Evolutionary conservation across 2,888 invertebrate species (phyloP).

Genomic region (Patella depressa): DNA sequence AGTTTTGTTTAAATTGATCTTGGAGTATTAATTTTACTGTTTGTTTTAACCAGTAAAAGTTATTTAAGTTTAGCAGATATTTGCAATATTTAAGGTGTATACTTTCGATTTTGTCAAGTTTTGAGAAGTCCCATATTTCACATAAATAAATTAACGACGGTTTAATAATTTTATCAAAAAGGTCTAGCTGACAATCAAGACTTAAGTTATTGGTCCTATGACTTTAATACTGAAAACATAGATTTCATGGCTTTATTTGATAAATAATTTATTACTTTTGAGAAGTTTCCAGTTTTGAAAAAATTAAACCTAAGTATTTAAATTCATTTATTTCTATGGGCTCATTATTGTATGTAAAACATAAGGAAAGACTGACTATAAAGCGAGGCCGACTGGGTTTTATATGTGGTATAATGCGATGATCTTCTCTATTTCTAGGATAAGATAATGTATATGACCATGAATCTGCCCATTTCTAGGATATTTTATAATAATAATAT

Average conservation of each 20-base stretch:
- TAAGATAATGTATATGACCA: too few relatives aligned
- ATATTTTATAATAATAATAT: too few relatives aligned
- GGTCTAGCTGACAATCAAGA: conserved; percentile 7
- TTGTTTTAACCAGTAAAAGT: neutral
- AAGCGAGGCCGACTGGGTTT: too few relatives aligned
- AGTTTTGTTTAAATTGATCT: neutral
- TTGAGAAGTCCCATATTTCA: conserved; percentile 8
- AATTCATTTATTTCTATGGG: too few relatives aligned
- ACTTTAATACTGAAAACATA: neutral
- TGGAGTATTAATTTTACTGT: neutral
- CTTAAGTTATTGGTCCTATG: neutral
- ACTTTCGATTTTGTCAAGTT: neutral
- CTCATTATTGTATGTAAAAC: too few relatives aligned
- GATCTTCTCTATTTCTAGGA: too few relatives aligned
- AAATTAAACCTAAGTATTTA: neutral
- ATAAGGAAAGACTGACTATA: too few relatives aligned
- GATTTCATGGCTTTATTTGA: neutral
- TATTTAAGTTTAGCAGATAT: neutral
- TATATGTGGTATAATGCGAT: too few relatives aligned
- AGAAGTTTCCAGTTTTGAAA: neutral
- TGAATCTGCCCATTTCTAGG: too few relatives aligned
- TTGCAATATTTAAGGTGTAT: conserved; percentile 11
- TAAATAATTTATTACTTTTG: neutral
- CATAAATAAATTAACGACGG: neutral
- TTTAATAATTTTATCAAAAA: conserved; percentile 3